Conservation (phyloP, 2,113 vertebrate species). For the Corynorhinus townsendii region DNA sequence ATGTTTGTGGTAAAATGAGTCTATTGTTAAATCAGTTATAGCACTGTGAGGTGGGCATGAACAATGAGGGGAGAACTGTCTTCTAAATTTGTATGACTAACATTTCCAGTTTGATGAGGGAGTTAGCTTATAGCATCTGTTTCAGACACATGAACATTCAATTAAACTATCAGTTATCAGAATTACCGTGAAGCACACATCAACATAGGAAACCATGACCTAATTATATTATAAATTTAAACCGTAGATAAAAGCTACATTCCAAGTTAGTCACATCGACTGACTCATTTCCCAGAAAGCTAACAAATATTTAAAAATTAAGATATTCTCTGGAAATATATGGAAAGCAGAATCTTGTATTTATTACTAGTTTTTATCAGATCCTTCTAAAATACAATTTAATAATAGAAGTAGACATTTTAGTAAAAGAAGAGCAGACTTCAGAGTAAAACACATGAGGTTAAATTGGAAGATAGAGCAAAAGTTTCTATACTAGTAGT, state of each 20-base stretch:
- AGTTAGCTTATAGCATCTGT: conserved; percentile 76
- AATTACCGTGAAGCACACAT: conserved; percentile 73
- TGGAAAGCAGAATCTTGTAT: background rate
- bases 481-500: background rate
- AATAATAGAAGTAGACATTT: background rate
- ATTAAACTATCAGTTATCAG: conserved; percentile 77
- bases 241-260: conserved; percentile 63
- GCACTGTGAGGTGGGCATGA: conserved; percentile 63
- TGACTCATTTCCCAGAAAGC: conserved; percentile 48
- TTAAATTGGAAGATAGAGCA: background rate
- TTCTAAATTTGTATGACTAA: conserved; percentile 76
- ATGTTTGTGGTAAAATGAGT: conserved; percentile 76
- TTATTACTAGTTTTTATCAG: conserved; percentile 7
- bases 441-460: background rate
- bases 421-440: conserved; percentile 6
- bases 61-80: conserved; percentile 47
- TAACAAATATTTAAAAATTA: background rate
- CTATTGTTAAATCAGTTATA: conserved; percentile 69
- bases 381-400: conserved; percentile 1
- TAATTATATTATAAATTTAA: conserved; percentile 77
- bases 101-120: conserved; percentile 56
- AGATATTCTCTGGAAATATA: background rate
- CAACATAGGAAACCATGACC: conserved; percentile 71
- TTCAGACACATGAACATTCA: conserved; percentile 80
- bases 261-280: conserved; percentile 44